These are phyloP conservation scores for Diaphora mendica DNA, from an alignment of 2,888 invertebrate species.

Conservation along the genomic window DNA sequence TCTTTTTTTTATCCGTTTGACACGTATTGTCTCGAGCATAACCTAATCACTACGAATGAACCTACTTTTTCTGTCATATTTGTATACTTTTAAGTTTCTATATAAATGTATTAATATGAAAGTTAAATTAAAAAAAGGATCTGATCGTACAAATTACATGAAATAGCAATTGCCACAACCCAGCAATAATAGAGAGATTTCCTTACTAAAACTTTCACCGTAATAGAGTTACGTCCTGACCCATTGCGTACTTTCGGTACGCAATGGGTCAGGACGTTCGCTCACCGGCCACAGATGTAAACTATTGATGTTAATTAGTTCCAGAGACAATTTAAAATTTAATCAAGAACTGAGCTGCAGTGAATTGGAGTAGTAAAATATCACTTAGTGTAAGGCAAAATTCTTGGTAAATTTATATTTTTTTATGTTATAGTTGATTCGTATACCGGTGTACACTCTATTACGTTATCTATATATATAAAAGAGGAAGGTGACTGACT, in stretches of 20 bases:
- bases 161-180: constrained; percentile 6
- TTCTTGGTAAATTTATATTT: constrained; percentile 19
- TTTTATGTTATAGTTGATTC: no score
- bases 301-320: constrained; percentile 54
- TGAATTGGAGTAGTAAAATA: constrained; percentile 29
- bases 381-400: constrained; percentile 37
- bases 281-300: constrained; percentile 64
- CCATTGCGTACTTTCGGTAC: constrained; percentile 30
- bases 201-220: constrained; percentile 41
- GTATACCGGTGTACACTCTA: no score
- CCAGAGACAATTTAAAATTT: constrained; percentile 65
- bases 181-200: constrained; percentile 24
- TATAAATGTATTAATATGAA: not conserved
- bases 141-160: not conserved
- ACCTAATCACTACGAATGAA: not conserved
- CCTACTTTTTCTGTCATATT: not conserved
- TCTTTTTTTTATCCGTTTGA: no score
- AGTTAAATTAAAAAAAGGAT: not conserved
- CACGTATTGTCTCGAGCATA: no score
- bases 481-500: no score
- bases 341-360: constrained; percentile 55
- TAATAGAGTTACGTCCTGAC: constrained; percentile 54
- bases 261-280: constrained; percentile 41
- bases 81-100: not conserved
- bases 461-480: no score